Percentiles rank a stretch among this genome's conserved stretches.
Evolutionary conservation across 2,797 vertebrate species (phyloP).

Genomic region (Hippocampus kuda): DNA sequence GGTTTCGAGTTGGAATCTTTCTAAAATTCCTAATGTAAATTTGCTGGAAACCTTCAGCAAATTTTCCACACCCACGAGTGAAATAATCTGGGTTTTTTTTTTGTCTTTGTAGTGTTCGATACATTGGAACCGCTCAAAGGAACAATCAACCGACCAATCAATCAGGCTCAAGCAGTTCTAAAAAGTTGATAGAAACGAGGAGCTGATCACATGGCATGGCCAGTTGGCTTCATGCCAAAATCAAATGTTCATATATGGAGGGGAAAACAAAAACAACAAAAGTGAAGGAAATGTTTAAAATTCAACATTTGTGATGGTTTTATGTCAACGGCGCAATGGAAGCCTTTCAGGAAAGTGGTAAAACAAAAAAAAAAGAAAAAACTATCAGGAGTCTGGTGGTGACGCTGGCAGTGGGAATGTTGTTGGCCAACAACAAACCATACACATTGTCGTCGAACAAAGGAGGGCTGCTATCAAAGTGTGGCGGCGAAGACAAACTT

Average conservation of each 20-base stretch:
- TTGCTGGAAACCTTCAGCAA: background rate
- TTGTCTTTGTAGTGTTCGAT: background rate
- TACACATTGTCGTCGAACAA: background rate
- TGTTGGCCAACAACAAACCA: background rate
- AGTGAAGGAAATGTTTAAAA: background rate
- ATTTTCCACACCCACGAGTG: background rate
- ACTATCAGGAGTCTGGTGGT: background rate
- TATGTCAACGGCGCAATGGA: background rate
- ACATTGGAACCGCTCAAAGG: background rate
- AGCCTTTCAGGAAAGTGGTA: background rate
- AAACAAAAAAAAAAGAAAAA: background rate
- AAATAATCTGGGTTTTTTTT: background rate
- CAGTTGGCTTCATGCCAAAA: background rate
- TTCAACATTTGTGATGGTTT: background rate
- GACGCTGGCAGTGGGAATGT: background rate
- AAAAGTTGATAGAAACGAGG: background rate
- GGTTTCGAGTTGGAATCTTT: background rate
- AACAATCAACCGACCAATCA: background rate
- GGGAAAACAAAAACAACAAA: background rate
- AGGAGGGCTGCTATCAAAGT: background rate
- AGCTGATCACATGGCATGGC: background rate
- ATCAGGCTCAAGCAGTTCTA: background rate
- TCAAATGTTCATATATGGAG: background rate
- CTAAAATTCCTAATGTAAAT: background rate
- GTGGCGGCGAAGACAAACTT: background rate